Conservation (phyloP, 2,888 invertebrate genomes). For the Polydrusus pterygomalis region DNA sequence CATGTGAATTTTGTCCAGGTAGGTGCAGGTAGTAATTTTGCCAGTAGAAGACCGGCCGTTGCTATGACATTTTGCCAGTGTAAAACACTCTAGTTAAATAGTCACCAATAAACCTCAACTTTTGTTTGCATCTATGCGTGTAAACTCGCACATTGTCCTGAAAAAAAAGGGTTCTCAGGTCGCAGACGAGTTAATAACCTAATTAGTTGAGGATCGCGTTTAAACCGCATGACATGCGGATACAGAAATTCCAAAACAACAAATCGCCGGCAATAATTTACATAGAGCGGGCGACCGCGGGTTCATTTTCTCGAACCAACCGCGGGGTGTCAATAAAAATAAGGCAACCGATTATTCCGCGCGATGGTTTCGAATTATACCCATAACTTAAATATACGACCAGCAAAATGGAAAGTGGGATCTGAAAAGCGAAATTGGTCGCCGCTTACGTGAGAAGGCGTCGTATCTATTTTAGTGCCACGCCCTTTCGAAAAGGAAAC, state of each 20-base stretch:
- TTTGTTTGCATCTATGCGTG: too few relatives aligned
- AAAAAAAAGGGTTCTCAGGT: too few relatives aligned
- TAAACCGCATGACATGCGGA: background rate
- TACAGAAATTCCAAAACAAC: background rate
- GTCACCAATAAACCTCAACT: too few relatives aligned
- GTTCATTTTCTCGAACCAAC: slow-evolving; percentile 7
- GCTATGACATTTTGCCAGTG: too few relatives aligned
- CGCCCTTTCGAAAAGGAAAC: slow-evolving; percentile 11
- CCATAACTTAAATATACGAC: slow-evolving; percentile 18
- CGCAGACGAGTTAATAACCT: background rate
- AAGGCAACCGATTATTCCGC: slow-evolving; percentile 31
- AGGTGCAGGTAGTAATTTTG: too few relatives aligned
- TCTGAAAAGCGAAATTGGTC: slow-evolving; percentile 25
- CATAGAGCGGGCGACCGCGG: slow-evolving; percentile 14
- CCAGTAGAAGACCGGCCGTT: too few relatives aligned
- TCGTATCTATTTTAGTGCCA: slow-evolving; percentile 18
- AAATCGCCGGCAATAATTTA: too few relatives aligned
- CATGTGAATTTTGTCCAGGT: too few relatives aligned
- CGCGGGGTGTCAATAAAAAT: slow-evolving; percentile 37
- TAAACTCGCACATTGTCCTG: too few relatives aligned
- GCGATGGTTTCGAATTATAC: slow-evolving; percentile 28
- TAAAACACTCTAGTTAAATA: too few relatives aligned
- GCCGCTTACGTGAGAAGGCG: slow-evolving; percentile 19
- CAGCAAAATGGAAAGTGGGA: slow-evolving; percentile 17
- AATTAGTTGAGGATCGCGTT: background rate